phyloP scores from a whole-genome alignment of 2,888 invertebrate species.

The Drosophila mimica region DNA sequence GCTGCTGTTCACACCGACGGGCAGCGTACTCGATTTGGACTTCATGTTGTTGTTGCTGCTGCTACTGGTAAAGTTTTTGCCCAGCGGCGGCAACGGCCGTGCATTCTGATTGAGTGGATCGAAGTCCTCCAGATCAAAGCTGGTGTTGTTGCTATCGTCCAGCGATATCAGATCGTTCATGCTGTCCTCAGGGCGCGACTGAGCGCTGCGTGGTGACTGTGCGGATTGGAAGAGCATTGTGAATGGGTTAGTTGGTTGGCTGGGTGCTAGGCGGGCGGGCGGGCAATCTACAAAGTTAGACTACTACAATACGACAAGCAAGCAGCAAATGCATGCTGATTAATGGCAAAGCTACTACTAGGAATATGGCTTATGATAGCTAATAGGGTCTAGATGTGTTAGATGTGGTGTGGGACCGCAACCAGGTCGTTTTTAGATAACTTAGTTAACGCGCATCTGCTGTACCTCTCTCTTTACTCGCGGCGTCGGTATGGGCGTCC shows the following conservation, averaged over 20 bases:
- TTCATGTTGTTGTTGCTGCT: constrained; percentile 21
- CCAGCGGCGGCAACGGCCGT: constrained; percentile 83
- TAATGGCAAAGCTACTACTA: constrained; percentile 32
- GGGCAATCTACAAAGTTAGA: constrained; percentile 23
- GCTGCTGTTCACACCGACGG: constrained; percentile 67
- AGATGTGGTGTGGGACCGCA: constrained; percentile 54
- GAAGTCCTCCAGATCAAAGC: constrained; percentile 88
- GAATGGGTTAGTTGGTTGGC: constrained; percentile 23
- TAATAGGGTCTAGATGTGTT: constrained; percentile 43
- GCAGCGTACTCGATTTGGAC: constrained; percentile 81
- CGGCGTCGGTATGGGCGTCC: constrained; percentile 82
- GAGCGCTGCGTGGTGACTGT: constrained; percentile 71
- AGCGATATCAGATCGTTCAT: constrained; percentile 88
- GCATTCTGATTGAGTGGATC: constrained; percentile 87
- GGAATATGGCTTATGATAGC: constrained; percentile 19
- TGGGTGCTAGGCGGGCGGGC: neutral
- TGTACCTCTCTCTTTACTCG: constrained; percentile 84
- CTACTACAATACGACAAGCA: constrained; percentile 40
- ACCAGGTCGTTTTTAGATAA: constrained; percentile 58
- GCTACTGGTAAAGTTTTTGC: constrained; percentile 43
- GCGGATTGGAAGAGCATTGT: constrained; percentile 18
- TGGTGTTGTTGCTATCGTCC: constrained; percentile 88
- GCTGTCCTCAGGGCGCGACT: constrained; percentile 82
- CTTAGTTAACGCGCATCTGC: constrained; percentile 47
- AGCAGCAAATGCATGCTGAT: constrained; percentile 32